Evolutionary conservation across 2,113 vertebrate species (phyloP).

Genomic region (Seriola rivoliana): DNA sequence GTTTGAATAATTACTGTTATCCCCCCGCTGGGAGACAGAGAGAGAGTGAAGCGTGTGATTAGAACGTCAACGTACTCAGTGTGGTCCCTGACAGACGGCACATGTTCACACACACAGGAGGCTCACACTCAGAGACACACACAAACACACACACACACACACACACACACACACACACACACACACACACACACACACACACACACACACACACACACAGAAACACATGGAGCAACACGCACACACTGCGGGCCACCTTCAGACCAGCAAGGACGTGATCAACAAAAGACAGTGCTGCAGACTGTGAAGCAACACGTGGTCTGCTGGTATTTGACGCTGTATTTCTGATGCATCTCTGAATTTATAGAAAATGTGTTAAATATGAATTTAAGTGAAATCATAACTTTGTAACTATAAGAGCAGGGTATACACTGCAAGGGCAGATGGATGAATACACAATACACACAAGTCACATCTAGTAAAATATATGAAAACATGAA

Average conservation of each 20-base stretch:
- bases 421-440: background rate
- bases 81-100: conserved; percentile 72
- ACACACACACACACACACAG: conserved; percentile 18
- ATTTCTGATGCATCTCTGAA: background rate
- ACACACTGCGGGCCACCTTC: conserved; percentile 46
- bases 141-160: background rate
- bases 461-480: conserved; percentile 3
- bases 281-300: conserved; percentile 13
- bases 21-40: conserved; percentile 70
- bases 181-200: conserved; percentile 18
- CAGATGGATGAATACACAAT: background rate
- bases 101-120: conserved; percentile 55
- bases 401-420: background rate
- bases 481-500: conserved; percentile 1
- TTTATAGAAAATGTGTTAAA: background rate
- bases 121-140: conserved; percentile 12
- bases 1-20: conserved; percentile 83
- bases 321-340: conserved; percentile 8
- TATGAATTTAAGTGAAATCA: background rate
- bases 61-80: conserved; percentile 75
- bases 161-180: conserved; percentile 16
- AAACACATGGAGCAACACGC: background rate
- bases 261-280: conserved; percentile 38
- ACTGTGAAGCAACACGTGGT: conserved; percentile 58
- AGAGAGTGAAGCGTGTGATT: conserved; percentile 80